Evolutionary conservation across 2,888 invertebrate genomes (phyloP), one percentile per base, ranked within the genome.

Genomic region (Cetonia aurata): DNA sequence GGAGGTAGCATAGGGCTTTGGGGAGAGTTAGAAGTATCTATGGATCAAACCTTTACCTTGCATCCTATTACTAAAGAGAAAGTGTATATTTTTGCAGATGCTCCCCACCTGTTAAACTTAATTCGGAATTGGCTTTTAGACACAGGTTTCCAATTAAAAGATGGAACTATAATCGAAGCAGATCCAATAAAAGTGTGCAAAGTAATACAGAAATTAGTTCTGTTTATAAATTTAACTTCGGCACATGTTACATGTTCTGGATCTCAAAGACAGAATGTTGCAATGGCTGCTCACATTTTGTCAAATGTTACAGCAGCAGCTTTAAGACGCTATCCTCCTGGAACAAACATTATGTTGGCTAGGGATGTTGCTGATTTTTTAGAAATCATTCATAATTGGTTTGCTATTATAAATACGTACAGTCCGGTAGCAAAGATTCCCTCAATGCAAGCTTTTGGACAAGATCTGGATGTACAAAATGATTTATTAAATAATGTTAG

Each of bases 1-100:
- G 74, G 46, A 71, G 71, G 73, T 53, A 77, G 53, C 60, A 70
- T 50, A 31, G 76, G 52, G 62, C 62, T 62, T 55, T 77, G 71
- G 71, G 70, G 15, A 67, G 66, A 3, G 17, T 13, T 67, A 66
- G 48, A n/a, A 68, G 65, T 71, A 15, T 3, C 33, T 62, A 13
- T 66, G 53, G 25, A 74, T 12, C 67, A 67, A 8, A 37, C 59
- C 10, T 67, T 17, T 37, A 2, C 75, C 70, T 13, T 73, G 59
- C 44, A 44, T 44, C 44, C 44, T 3, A 2, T 44, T 44, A 44
- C 44, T 3, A 44, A 44, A 2, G 6, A 6, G 13, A 44, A 44
- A 33, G 67, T 76, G 55, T 72, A 73, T 53, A 70, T 67, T 15
- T 76, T 75, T 53, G 68, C 73, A 13, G 68, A 66, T 13, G 68